These are phyloP conservation scores for Aphidius colemani DNA, from an alignment of 2,888 invertebrate genomes.

Conservation along the genomic window DNA sequence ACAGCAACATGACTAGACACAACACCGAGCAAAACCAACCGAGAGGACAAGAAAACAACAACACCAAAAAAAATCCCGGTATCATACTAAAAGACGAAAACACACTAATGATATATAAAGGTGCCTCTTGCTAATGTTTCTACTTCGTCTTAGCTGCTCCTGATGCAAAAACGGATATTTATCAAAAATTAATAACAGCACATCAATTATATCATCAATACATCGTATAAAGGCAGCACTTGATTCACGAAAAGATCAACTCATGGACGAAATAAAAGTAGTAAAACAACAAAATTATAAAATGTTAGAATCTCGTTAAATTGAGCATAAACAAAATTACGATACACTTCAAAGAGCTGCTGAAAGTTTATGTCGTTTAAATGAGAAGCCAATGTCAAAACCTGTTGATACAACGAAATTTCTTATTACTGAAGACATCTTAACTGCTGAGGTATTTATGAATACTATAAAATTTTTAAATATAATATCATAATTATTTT, in stretches of 20 bases:
- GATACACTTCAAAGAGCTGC: conserved; percentile 71
- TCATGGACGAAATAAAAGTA: conserved; percentile 76
- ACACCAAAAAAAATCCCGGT: no score
- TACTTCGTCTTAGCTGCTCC: no score
- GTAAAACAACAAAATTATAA: conserved; percentile 72
- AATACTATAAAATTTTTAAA: neutral
- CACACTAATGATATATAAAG: no score
- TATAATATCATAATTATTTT: neutral
- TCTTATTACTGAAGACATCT: conserved; percentile 63
- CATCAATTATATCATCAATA: conserved; percentile 72
- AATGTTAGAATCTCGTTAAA: conserved; percentile 74
- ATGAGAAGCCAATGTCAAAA: conserved; percentile 51
- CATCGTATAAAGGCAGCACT: conserved; percentile 73
- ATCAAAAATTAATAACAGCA: conserved; percentile 75
- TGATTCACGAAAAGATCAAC: conserved; percentile 79
- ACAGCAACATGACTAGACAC: no score
- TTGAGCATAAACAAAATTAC: conserved; percentile 71
- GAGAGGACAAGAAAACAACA: no score
- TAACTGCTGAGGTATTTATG: conserved; percentile 56
- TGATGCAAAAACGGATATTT: conserved; percentile 69
- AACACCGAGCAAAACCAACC: no score
- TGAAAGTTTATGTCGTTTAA: conserved; percentile 71
- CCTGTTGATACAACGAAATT: conserved; percentile 57
- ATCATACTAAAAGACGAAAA: no score
- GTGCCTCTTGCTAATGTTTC: no score